Conservation (phyloP, 2,113 vertebrate species). For the Pelobates fuscus region DNA sequence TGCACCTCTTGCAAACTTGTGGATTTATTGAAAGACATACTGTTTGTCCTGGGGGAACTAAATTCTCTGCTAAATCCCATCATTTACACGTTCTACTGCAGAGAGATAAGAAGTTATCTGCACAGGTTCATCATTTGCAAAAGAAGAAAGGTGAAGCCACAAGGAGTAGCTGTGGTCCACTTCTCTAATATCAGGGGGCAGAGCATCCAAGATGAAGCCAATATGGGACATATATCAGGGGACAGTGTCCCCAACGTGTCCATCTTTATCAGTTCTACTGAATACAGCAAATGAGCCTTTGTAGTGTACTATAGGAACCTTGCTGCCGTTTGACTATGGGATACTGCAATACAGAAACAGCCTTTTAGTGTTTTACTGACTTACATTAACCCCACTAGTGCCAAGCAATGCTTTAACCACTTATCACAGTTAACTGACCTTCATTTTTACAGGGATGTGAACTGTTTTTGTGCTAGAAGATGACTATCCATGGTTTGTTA, state of each 20-base stretch:
- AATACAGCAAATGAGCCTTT: not conserved
- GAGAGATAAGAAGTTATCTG: constrained; percentile 50
- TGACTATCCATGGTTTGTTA: too few relatives aligned
- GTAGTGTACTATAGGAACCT: too few relatives aligned
- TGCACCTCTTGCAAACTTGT: constrained; percentile 52
- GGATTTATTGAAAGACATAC: constrained; percentile 19
- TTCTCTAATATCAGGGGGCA: not conserved
- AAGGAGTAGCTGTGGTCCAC: constrained; percentile 20
- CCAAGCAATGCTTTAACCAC: too few relatives aligned
- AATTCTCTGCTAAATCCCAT: constrained; percentile 55
- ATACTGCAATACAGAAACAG: too few relatives aligned
- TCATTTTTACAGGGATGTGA: too few relatives aligned
- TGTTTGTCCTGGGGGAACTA: constrained; percentile 52
- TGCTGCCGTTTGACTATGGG: too few relatives aligned
- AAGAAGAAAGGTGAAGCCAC: constrained; percentile 41
- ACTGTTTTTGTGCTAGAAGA: too few relatives aligned
- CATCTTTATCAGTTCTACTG: not conserved
- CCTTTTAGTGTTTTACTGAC: too few relatives aligned
- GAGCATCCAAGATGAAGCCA: not conserved
- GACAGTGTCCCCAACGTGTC: not conserved
- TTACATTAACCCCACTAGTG: too few relatives aligned
- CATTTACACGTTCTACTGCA: constrained; percentile 48
- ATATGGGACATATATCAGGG: not conserved
- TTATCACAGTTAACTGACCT: too few relatives aligned
- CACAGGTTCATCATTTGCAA: constrained; percentile 37